Evolutionary conservation across 2,888 invertebrate genomes (phyloP).

Genomic region (Bembecia ichneumoniformis): DNA sequence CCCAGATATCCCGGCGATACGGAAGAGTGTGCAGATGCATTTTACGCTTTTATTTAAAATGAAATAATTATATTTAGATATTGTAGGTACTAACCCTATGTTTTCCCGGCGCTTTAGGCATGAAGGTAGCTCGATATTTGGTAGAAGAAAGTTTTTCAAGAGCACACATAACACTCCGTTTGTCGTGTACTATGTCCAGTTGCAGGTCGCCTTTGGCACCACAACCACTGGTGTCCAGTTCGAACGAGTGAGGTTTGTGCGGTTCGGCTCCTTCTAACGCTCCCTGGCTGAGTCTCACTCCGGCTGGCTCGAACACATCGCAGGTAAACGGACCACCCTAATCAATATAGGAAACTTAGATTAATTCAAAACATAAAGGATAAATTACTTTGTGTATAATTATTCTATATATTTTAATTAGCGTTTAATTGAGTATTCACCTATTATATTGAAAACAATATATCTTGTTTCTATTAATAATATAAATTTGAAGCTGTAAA

Average conservation of each 20-base stretch:
- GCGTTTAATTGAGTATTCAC: too few relatives aligned
- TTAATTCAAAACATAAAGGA: too few relatives aligned
- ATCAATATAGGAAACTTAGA: conserved; percentile 1
- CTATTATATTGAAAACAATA: too few relatives aligned
- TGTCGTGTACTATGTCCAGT: conserved; percentile 92
- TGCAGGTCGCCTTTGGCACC: conserved; percentile 88
- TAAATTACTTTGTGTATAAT: too few relatives aligned
- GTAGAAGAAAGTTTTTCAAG: conserved; percentile 83
- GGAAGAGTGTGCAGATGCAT: too few relatives aligned
- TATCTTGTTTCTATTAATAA: too few relatives aligned
- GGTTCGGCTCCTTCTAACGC: conserved; percentile 88
- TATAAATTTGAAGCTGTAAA: too few relatives aligned
- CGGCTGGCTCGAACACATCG: conserved; percentile 94
- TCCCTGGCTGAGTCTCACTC: conserved; percentile 80
- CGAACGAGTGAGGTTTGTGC: conserved; percentile 89
- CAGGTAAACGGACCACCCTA: conserved; percentile 97
- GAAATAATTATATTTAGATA: too few relatives aligned
- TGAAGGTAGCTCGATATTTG: conserved; percentile 84
- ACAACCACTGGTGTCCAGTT: conserved; percentile 72
- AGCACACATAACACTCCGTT: conserved; percentile 86
- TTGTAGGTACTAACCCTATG: conserved; percentile 70
- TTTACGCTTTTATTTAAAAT: too few relatives aligned
- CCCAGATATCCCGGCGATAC: too few relatives aligned
- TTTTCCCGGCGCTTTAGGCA: conserved; percentile 84
- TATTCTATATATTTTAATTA: too few relatives aligned